These are phyloP conservation scores for Acrobasis suavella DNA, from an alignment of 2,888 invertebrate genomes.

Conservation along the genomic window DNA sequence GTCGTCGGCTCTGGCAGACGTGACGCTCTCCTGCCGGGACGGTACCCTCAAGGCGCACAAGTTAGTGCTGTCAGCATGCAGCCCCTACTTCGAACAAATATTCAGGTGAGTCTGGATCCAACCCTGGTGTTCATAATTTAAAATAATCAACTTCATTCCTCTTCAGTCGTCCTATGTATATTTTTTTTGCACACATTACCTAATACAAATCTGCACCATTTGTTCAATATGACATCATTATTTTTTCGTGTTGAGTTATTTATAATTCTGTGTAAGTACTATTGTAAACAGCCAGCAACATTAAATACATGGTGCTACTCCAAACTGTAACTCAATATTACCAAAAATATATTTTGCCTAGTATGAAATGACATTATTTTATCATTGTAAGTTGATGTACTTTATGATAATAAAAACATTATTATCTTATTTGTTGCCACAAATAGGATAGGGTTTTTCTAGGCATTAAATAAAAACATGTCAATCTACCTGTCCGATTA, in stretches of 20 bases:
- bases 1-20: slow-evolving; percentile 86
- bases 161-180: slow-evolving; percentile 28
- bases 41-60: slow-evolving; percentile 87
- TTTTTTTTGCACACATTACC: slow-evolving; percentile 31
- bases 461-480: no score
- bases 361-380: not conserved
- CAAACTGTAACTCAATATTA: slow-evolving; percentile 6
- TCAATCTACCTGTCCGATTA: no score
- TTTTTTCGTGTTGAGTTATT: slow-evolving; percentile 67
- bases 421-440: no score
- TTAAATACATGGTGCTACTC: slow-evolving; percentile 25
- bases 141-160: slow-evolving; percentile 33
- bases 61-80: slow-evolving; percentile 88
- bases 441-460: no score
- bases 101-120: slow-evolving; percentile 75
- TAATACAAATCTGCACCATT: slow-evolving; percentile 52
- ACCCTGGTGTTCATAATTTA: slow-evolving; percentile 33
- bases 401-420: slow-evolving; percentile 49
- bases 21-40: slow-evolving; percentile 87
- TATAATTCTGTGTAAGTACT: slow-evolving; percentile 47
- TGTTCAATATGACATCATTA: slow-evolving; percentile 70
- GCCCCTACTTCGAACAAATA: slow-evolving; percentile 89
- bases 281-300: slow-evolving; percentile 53
- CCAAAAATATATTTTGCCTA: not conserved
- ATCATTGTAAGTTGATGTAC: slow-evolving; percentile 33